Percentiles rank a stretch among this genome's conserved stretches.
Conservation (phyloP, 2,113 vertebrate genomes). For the Ifrita kowaldi region DNA sequence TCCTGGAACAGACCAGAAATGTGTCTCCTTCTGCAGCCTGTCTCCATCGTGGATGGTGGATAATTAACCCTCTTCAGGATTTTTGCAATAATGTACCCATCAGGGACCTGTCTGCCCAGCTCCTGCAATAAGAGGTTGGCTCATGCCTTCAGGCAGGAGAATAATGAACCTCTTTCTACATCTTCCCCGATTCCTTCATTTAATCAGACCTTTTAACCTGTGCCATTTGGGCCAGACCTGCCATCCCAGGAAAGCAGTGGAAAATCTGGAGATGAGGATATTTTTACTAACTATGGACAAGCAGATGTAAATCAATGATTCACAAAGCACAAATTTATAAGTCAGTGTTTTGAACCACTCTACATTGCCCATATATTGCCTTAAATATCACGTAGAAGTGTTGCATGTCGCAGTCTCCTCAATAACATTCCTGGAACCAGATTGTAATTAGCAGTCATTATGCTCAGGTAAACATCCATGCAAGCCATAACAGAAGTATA, state of each 20-base stretch:
- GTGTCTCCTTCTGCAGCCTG: not conserved
- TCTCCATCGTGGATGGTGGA: not conserved
- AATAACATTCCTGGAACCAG: not conserved
- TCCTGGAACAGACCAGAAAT: not conserved
- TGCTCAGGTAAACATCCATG: not conserved
- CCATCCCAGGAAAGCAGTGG: not conserved
- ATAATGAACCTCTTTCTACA: constrained; percentile 42
- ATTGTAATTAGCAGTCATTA: not conserved
- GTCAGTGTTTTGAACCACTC: not conserved
- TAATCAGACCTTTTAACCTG: constrained; percentile 65
- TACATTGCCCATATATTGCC: not conserved
- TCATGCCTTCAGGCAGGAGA: constrained; percentile 37
- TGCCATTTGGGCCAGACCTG: not conserved
- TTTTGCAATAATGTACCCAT: constrained; percentile 40
- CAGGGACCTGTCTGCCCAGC: not conserved
- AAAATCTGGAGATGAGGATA: not conserved
- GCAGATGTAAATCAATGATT: not conserved
- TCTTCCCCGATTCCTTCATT: not conserved
- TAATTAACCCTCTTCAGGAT: constrained; percentile 45
- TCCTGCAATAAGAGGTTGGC: not conserved
- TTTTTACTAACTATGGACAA: not conserved
- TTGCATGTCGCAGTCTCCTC: not conserved
- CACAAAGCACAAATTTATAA: not conserved
- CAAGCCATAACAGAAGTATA: not conserved
- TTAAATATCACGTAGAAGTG: not conserved